Evolutionary conservation across 2,113 vertebrate genomes (phyloP), one percentile per base, ranked within the genome.

Genomic region (Potamarius usumacintae): DNA sequence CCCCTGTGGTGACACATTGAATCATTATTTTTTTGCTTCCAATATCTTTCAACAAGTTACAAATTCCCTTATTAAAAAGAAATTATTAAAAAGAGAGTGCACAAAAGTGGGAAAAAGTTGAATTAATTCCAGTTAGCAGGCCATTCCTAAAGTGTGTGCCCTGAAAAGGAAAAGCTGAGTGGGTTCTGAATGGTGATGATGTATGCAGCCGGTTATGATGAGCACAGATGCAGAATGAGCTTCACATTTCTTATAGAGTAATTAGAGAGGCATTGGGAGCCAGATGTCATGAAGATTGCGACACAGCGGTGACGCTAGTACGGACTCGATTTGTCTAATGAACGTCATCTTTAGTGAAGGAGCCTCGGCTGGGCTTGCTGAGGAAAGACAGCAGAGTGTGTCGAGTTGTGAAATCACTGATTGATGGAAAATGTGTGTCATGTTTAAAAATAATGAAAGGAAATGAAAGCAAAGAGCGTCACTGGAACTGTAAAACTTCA

Each of bases 181-280:
- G 57, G 71, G 18, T 80, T 52, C 77, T 72, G 58, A 89, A 85
- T n/a, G 17, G 74, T 7, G 50, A 83, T 83, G 84, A 76, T 81
- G 63, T 82, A 55, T 85, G 87, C 67, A 86, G 69, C 76, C 57
- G 30, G 53, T 25, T 71, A 65, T 80, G 22, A 72, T 25, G 60
- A 72, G 84, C 76, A 50, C 89, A 90, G 87, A 86, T 84, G 89
- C 84, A 74, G 76, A 86, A 72, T 77, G 65, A 88, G 86, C 72
- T 53, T 72, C 57, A 63, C 69, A 78, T 90, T 90, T 88, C 89
- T 88, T 86, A 88, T 86, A 76, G 84, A 84, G 85, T 65, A 88
- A 86, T 90, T 90, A 86, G 84, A 88, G 63, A 83, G 71, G 82
- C 81, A 86, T 65, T 63, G 67, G 81, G 82, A 88, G 87, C 81